A percentile compares a stretch with the other conserved stretches of the same genome.
These are phyloP conservation scores for Zygothrica quintamaculata DNA, from an alignment of 2,888 invertebrate species.

Conservation along the genomic window DNA sequence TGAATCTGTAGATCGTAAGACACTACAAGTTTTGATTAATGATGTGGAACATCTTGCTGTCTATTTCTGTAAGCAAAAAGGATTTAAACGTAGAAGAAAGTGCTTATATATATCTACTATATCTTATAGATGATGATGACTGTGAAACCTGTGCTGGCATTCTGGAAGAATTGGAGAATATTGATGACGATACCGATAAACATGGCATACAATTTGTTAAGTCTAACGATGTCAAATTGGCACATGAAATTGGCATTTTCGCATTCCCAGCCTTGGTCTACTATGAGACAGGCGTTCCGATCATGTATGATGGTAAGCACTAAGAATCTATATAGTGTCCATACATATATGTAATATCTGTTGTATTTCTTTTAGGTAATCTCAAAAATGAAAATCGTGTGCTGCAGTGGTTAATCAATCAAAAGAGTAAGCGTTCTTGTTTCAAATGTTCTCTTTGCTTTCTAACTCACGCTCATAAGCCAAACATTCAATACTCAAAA, in stretches of 20 bases:
- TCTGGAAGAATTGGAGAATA: conserved; percentile 94
- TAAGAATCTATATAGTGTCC: not conserved
- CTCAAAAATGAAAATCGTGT: conserved; percentile 97
- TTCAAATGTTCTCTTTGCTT: conserved; percentile 83
- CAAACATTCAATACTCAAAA: conserved; percentile 68
- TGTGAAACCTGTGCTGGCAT: conserved; percentile 94
- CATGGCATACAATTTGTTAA: conserved; percentile 97
- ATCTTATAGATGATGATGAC: conserved; percentile 89
- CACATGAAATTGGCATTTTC: conserved; percentile 95
- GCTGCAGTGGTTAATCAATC: conserved; percentile 97
- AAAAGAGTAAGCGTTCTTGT: conserved; percentile 95
- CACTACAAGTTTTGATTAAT: conserved; percentile 93
- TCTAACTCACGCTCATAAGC: conserved; percentile 73
- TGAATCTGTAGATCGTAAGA: conserved; percentile 95
- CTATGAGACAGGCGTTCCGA: conserved; percentile 96
- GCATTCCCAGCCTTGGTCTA: conserved; percentile 96
- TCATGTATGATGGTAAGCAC: conserved; percentile 96
- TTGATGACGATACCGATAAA: conserved; percentile 96
- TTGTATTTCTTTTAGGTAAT: conserved; percentile 88
- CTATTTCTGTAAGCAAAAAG: conserved; percentile 92
- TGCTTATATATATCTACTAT: too few relatives aligned
- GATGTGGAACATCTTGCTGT: conserved; percentile 96
- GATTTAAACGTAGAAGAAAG: too few relatives aligned
- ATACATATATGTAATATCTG: not conserved
- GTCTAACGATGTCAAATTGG: conserved; percentile 94